These are phyloP conservation scores for Venturia canescens DNA, from an alignment of 1,140 invertebrate species.

Conservation along the genomic window DNA sequence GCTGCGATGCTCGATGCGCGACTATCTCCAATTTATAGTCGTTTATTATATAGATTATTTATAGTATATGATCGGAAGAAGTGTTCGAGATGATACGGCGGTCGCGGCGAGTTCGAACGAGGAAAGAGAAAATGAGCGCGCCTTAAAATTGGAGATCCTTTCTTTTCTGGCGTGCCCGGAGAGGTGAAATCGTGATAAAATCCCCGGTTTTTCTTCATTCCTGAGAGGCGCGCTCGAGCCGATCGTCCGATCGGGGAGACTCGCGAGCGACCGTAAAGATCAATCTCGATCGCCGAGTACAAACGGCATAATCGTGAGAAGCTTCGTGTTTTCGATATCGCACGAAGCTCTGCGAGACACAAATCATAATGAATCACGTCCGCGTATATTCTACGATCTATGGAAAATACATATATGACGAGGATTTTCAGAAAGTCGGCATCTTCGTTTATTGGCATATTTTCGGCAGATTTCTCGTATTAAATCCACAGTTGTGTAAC, in stretches of 20 bases:
- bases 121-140: constrained; percentile 27
- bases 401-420: background rate
- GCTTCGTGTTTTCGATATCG: constrained; percentile 7
- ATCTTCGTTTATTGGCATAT: background rate
- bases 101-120: background rate
- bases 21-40: background rate
- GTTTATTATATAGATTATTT: constrained; percentile 3
- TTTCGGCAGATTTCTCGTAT: background rate
- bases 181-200: constrained; percentile 39
- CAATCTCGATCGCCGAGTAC: background rate
- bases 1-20: background rate
- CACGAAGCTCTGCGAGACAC: constrained; percentile 1
- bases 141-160: constrained; percentile 14
- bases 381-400: background rate
- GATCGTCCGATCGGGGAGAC: background rate
- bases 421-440: background rate
- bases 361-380: constrained; percentile 9
- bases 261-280: constrained; percentile 9
- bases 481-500: background rate
- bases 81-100: background rate
- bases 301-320: constrained; percentile 30
- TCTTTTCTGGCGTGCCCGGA: constrained; percentile 36
- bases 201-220: constrained; percentile 32
- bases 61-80: background rate
- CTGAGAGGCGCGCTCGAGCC: background rate